Base-by-base conservation (phyloP, 2,113 vertebrate genomes). In the Alexandromys fortis region DNA sequence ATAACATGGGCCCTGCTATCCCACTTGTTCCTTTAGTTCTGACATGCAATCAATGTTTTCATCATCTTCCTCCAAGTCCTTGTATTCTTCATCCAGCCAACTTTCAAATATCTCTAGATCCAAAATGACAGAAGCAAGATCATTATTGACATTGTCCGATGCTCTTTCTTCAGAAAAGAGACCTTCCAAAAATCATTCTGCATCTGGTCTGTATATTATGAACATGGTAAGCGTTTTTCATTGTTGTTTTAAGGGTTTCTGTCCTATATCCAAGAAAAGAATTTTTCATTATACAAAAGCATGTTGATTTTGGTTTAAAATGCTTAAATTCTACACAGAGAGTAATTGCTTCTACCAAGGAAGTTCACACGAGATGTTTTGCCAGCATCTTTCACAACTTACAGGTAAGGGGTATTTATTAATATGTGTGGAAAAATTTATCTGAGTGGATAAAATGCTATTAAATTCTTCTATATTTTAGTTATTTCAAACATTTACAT, bases 31-130 rank as follows among this genome's bases (percentile, higher is more conserved):
- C 98, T 99, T 98, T 61, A 99, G 98, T 96, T 99, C 99, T 0
- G 98, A 98, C 30, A 99, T 97, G 99, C 99, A 99, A 85, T 99
- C 98, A n/a, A 92, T 97, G 49, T 47, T 90, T 4, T 98, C 96
- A n/a, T 98, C 98, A 6, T 99, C 99, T 58, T 99, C 99, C 96
- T 99, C 99, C 38, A 99, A 99, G 98, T 99, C 99, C 97, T 99
- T 99, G 98, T 99, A 99, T 76, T 99, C 99, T 22, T 99, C 99
- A 82, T 99, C 99, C 76, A 99, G 99, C 94, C 99, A 98, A 45
- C 99, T 98, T 95, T 99, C 98, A 38, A 99, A 95, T n/a, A 99
- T 98, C 94, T 98, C 98, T 79, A 98, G 96, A 87, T 99, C 99
- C 26, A 95, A 19, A 7, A 45, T 19, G 94, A 98, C 12, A 75